Evolutionary conservation across 2,797 vertebrate species (phyloP).

Genomic region (Mormyrops attenuatus): DNA sequence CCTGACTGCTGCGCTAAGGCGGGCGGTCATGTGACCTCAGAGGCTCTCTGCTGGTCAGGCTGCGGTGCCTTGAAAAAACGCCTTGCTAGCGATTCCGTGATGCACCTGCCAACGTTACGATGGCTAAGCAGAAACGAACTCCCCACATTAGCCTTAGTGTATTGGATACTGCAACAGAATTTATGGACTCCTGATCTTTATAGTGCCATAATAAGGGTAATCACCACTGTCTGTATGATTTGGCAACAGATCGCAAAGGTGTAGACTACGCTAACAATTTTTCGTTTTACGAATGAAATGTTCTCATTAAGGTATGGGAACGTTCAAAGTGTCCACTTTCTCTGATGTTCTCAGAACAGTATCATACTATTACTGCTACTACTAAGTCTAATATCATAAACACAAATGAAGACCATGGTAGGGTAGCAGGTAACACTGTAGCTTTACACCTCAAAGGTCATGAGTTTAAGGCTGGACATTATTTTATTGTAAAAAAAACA

Average conservation of each 20-base stretch:
- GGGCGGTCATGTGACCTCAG: neutral
- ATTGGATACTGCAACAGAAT: neutral
- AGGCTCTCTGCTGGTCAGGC: neutral
- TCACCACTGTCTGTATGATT: neutral
- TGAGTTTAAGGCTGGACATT: too few relatives aligned
- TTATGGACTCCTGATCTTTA: neutral
- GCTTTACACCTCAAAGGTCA: too few relatives aligned
- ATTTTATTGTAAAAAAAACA: neutral
- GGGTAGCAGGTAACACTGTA: neutral
- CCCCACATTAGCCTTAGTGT: neutral
- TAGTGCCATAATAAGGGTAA: neutral
- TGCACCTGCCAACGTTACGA: neutral
- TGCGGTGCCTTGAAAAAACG: neutral
- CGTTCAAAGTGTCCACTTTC: neutral
- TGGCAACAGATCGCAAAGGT: neutral
- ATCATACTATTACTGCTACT: neutral
- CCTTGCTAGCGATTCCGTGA: constrained; percentile 12
- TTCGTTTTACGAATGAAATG: neutral
- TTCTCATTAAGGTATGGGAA: neutral
- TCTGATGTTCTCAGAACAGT: neutral
- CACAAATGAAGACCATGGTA: neutral
- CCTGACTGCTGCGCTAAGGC: neutral
- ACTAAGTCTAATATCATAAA: neutral
- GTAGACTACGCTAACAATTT: neutral
- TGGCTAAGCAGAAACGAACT: constrained; percentile 18